A percentile compares a stretch with the other conserved stretches of the same genome.
These are phyloP conservation scores for Drosophila neoperkinsi DNA, from an alignment of 2,888 invertebrate species.

Conservation along the genomic window DNA sequence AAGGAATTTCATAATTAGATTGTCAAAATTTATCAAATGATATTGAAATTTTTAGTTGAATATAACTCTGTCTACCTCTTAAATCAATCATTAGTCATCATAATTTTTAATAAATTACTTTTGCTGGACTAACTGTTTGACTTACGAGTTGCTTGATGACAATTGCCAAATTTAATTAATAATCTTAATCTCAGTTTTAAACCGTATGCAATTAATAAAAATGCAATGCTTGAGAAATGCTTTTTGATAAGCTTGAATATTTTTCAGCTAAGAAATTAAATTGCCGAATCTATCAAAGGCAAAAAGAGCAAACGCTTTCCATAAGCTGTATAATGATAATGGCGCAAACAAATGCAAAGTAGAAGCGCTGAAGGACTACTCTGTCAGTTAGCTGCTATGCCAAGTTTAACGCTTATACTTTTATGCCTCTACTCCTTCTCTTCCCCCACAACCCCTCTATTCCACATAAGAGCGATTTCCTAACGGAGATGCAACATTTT, in stretches of 20 bases:
- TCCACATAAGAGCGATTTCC: conserved; percentile 62
- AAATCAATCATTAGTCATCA: neutral
- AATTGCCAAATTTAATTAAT: neutral
- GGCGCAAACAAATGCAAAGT: conserved; percentile 30
- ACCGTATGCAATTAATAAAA: neutral
- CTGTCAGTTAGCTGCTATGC: neutral
- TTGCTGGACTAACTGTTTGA: neutral
- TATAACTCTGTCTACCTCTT: neutral
- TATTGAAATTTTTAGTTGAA: neutral
- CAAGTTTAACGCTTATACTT: conserved; percentile 10
- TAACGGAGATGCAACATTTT: conserved; percentile 71
- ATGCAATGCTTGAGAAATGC: neutral
- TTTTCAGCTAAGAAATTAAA: neutral
- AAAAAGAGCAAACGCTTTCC: conserved; percentile 3
- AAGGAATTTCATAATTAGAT: neutral
- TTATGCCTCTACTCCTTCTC: neutral
- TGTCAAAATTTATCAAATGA: neutral
- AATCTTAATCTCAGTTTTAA: neutral
- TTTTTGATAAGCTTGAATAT: neutral
- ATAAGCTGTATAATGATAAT: conserved; percentile 25
- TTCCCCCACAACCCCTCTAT: neutral
- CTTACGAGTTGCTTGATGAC: neutral
- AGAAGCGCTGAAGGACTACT: conserved; percentile 3
- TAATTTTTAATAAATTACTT: neutral
- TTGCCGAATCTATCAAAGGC: neutral